Conservation (phyloP, 2,113 vertebrate species). For the Mirounga angustirostris region DNA sequence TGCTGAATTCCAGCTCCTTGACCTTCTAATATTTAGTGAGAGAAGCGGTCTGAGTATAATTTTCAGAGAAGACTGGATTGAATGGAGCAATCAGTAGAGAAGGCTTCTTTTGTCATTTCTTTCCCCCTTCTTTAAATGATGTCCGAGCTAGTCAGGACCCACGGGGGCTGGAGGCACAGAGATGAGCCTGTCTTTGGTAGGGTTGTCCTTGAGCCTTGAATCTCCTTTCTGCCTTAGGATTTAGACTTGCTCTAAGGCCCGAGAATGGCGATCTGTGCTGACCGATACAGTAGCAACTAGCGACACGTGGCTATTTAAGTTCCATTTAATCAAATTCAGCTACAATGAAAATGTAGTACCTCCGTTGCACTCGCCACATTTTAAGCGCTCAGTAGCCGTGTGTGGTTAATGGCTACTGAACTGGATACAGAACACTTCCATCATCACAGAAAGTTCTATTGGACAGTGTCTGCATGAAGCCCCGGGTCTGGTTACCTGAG, state of each 20-base stretch:
- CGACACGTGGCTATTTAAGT: not conserved
- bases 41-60: slow-evolving; percentile 65
- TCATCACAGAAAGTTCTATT: not conserved
- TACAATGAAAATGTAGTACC: not conserved
- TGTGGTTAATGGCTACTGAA: not conserved
- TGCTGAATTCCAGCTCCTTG: slow-evolving; percentile 33
- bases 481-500: not conserved
- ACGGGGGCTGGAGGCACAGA: not conserved
- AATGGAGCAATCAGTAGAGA: slow-evolving; percentile 71
- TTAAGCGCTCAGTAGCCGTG: not conserved
- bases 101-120: slow-evolving; percentile 67
- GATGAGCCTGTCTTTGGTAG: not conserved
- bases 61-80: slow-evolving; percentile 69
- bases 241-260: not conserved
- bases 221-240: not conserved
- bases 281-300: rapidly evolving
- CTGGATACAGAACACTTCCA: not conserved
- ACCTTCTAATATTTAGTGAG: slow-evolving; percentile 69
- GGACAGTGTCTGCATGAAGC: not conserved
- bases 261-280: not conserved
- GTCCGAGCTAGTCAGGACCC: slow-evolving; percentile 29
- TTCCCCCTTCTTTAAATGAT: slow-evolving; percentile 57
- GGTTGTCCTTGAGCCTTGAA: slow-evolving; percentile 43
- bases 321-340: not conserved
- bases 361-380: not conserved